Conservation (phyloP, 2,797 vertebrate species). For the Loriculus beryllinus region DNA sequence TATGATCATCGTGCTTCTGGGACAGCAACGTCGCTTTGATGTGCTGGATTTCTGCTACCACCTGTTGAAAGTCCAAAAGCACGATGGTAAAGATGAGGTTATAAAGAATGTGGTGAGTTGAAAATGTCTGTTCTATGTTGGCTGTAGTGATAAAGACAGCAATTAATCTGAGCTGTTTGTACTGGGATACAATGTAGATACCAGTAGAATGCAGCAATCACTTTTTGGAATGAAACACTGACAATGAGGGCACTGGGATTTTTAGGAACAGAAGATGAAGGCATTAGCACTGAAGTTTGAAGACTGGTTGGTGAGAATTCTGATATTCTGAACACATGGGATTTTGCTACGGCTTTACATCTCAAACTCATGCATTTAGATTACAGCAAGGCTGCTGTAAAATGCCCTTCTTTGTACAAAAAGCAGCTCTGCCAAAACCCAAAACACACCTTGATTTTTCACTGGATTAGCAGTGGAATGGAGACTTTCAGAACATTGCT, state of each 20-base stretch:
- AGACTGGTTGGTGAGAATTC: background rate
- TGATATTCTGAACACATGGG: background rate
- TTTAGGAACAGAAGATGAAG: background rate
- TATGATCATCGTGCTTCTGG: conserved; percentile 94
- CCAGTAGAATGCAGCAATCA: background rate
- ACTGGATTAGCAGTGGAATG: background rate
- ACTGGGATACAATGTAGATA: rapidly evolving
- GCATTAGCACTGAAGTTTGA: background rate
- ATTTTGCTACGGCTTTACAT: background rate
- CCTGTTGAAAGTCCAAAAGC: conserved; percentile 96
- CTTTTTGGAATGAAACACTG: background rate
- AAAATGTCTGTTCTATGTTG: background rate
- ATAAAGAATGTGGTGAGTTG: conserved; percentile 97
- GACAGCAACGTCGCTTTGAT: conserved; percentile 94
- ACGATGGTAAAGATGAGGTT: conserved; percentile 95
- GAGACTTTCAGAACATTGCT: background rate
- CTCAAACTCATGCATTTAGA: background rate
- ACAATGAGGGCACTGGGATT: background rate
- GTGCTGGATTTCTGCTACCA: conserved; percentile 98
- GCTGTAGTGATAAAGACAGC: background rate
- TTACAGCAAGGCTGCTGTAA: background rate
- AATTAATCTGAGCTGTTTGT: background rate
- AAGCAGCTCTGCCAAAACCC: background rate
- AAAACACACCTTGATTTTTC: background rate
- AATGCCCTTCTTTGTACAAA: background rate